A percentile compares a stretch with the other conserved stretches of the same genome.
Evolutionary conservation across 2,797 vertebrate genomes (phyloP).

Genomic region (Craterocephalus amniculus): DNA sequence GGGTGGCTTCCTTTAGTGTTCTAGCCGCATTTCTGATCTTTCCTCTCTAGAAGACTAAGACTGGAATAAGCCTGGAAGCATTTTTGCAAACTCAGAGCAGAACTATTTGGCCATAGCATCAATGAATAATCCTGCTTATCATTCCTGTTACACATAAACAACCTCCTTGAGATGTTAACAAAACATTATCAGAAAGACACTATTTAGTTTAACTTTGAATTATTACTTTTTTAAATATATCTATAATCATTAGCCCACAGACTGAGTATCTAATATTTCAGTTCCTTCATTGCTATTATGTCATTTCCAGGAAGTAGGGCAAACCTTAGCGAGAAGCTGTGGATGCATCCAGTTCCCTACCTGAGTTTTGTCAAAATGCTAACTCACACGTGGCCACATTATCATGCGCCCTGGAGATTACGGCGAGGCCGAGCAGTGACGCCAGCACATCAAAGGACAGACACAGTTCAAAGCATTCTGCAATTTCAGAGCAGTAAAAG

Average conservation of each 20-base stretch:
- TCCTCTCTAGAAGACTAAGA: background rate
- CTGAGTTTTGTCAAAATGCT: conserved; percentile 65
- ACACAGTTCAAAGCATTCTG: conserved; percentile 65
- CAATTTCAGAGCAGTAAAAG: conserved; percentile 71
- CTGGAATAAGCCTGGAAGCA: background rate
- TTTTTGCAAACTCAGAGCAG: background rate
- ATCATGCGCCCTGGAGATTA: conserved; percentile 63
- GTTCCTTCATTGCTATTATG: background rate
- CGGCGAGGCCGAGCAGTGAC: conserved; percentile 50
- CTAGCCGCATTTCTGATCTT: background rate
- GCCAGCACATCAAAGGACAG: conserved; percentile 63
- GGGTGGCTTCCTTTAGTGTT: background rate
- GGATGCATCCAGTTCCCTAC: conserved; percentile 52
- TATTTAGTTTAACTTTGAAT: background rate
- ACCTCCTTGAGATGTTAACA: background rate
- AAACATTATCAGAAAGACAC: background rate
- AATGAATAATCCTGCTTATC: background rate
- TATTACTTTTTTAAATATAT: background rate
- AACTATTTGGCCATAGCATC: background rate
- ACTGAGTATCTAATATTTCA: background rate
- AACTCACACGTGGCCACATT: conserved; percentile 64
- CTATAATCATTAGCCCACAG: background rate
- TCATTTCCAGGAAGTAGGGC: conserved; percentile 57
- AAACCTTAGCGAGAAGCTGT: conserved; percentile 19
- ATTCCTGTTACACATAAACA: background rate